A percentile compares a stretch with the other conserved stretches of the same genome.
These are phyloP conservation scores for Bombus pyrosoma DNA, from an alignment of 1,140 invertebrate genomes.

Conservation along the genomic window DNA sequence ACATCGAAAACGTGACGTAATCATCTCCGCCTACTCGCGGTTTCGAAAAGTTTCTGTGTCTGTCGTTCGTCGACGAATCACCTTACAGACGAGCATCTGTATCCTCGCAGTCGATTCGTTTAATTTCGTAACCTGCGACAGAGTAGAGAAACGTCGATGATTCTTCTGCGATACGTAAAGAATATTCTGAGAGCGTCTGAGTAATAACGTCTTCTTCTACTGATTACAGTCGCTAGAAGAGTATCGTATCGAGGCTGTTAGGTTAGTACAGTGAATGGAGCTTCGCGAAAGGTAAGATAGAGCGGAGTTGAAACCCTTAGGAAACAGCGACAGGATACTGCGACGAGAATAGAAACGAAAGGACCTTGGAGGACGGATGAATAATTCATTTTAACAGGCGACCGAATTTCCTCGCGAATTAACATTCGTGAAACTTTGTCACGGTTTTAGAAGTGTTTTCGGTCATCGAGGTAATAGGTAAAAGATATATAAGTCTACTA, in stretches of 20 bases:
- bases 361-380: neutral
- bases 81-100: no score
- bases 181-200: neutral
- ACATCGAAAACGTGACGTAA: no score
- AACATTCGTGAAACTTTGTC: neutral
- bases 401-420: conserved; percentile 8
- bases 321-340: neutral
- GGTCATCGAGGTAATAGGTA: neutral
- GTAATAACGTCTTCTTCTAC: neutral
- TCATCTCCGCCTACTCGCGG: no score
- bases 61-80: no score
- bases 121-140: no score
- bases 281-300: neutral
- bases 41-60: no score
- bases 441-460: neutral
- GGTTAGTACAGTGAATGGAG: neutral
- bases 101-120: no score
- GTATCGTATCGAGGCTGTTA: neutral
- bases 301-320: neutral
- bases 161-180: no score
- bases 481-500: neutral
- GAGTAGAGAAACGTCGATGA: no score
- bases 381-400: conserved; percentile 21
- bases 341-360: neutral
- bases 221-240: neutral